These are phyloP conservation scores for Flexamia atlantica DNA, from an alignment of 2,888 invertebrate genomes.

Conservation along the genomic window DNA sequence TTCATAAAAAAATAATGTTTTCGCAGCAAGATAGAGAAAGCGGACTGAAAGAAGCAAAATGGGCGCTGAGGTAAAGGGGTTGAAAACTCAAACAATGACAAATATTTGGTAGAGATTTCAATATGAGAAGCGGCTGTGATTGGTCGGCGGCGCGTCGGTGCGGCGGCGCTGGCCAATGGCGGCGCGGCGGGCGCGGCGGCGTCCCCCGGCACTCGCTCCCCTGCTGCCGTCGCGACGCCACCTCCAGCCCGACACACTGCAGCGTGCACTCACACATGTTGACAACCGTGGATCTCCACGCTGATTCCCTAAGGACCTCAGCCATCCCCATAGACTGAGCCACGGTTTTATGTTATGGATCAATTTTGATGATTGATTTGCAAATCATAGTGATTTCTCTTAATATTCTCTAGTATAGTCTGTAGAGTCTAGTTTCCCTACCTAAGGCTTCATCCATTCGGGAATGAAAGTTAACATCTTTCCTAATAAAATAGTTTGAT, in stretches of 20 bases:
- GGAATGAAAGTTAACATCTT: too few species aligned
- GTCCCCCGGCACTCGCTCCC: not conserved
- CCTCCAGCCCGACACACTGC: not conserved
- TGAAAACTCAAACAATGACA: conserved; percentile 53
- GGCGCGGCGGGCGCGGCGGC: not conserved
- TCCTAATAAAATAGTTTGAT: too few species aligned
- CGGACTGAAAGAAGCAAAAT: conserved; percentile 47
- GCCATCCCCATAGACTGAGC: too few species aligned
- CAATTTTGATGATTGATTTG: too few species aligned
- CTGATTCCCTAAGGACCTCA: too few species aligned
- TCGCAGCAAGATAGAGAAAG: conserved; percentile 46
- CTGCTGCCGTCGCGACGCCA: not conserved
- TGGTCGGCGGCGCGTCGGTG: conserved; percentile 41
- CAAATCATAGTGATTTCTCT: too few species aligned
- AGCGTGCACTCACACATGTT: not conserved
- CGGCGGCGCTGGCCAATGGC: conserved; percentile 39
- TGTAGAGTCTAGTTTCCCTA: too few species aligned
- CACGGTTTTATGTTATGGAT: too few species aligned
- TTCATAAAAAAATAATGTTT: conserved; percentile 47
- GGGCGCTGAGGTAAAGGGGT: conserved; percentile 47
- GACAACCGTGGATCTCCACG: too few species aligned
- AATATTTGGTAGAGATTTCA: conserved; percentile 53
- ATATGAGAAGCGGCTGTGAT: conserved; percentile 36
- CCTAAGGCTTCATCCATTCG: too few species aligned
- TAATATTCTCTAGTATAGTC: too few species aligned